A percentile compares a stretch with the other conserved stretches of the same genome.
Evolutionary conservation across 2,888 invertebrate species (phyloP).

Genomic region (Drosophila demipolita): DNA sequence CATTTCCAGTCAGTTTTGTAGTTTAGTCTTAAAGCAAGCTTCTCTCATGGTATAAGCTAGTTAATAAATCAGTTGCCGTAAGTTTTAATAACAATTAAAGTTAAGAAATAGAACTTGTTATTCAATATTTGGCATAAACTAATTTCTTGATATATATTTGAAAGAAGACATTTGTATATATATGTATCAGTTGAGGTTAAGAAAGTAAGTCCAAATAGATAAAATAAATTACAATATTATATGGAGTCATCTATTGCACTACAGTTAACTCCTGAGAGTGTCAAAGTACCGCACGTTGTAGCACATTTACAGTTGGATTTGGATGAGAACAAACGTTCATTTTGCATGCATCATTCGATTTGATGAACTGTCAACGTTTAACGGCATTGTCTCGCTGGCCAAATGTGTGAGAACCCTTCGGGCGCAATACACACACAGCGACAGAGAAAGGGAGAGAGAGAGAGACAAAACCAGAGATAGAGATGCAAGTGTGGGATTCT

Average conservation of each 20-base stretch:
- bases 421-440: background rate
- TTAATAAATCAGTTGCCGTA: background rate
- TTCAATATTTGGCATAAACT: background rate
- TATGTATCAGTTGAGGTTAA: background rate
- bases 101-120: background rate
- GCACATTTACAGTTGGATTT: constrained; percentile 32
- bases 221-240: background rate
- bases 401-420: constrained; percentile 57
- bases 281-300: constrained; percentile 20
- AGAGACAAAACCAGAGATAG: background rate
- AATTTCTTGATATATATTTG: background rate
- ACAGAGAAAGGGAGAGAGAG: background rate
- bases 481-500: constrained; percentile 21
- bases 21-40: background rate
- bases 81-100: background rate
- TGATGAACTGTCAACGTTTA: constrained; percentile 83
- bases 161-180: background rate
- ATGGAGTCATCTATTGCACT: background rate
- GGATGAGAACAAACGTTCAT: constrained; percentile 53
- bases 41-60: background rate
- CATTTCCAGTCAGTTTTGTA: background rate
- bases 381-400: constrained; percentile 56
- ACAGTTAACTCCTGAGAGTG: background rate
- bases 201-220: background rate
- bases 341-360: constrained; percentile 83